Conservation (phyloP, 2,888 invertebrate species). For the Napeogenes inachia region DNA sequence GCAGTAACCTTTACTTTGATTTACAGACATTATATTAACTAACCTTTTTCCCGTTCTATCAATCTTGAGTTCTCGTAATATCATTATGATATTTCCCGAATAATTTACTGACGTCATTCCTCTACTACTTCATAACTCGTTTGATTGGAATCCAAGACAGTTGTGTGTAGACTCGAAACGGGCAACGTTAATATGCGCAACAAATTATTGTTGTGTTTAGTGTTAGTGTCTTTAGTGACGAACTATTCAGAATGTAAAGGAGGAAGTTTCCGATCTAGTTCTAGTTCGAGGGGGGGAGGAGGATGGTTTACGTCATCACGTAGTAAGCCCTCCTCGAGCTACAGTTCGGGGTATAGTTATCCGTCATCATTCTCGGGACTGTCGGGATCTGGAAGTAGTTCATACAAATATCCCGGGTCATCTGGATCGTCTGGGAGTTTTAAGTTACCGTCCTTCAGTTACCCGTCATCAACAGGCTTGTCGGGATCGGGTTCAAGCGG, state of each 20-base stretch:
- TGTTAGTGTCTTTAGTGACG: constrained; percentile 44
- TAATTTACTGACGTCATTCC: constrained; percentile 35
- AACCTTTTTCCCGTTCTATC: constrained; percentile 21
- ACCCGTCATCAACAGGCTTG: constrained; percentile 21
- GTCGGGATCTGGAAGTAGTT: constrained; percentile 21
- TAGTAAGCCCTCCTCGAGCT: constrained; percentile 25
- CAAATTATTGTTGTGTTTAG: constrained; percentile 55
- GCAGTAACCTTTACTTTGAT: not conserved
- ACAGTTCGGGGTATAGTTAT: constrained; percentile 24
- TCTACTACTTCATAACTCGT: constrained; percentile 22
- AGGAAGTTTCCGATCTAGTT: constrained; percentile 29
- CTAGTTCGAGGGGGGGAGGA: constrained; percentile 23
- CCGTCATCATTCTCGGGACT: constrained; percentile 26
- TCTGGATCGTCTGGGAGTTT: constrained; percentile 16
- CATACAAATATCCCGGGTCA: constrained; percentile 24
- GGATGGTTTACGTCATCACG: constrained; percentile 19
- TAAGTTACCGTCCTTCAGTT: not conserved
- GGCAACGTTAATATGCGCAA: constrained; percentile 50
- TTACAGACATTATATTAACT: not conserved
- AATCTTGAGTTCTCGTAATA: too few relatives aligned
- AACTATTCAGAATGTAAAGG: constrained; percentile 44
- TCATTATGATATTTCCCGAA: constrained; percentile 36
- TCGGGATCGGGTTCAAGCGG: constrained; percentile 20
- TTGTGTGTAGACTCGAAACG: constrained; percentile 36
- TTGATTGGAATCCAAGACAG: constrained; percentile 38